Evolutionary conservation across 2,888 invertebrate genomes (phyloP).

Genomic region (Conchocele bisecta): DNA sequence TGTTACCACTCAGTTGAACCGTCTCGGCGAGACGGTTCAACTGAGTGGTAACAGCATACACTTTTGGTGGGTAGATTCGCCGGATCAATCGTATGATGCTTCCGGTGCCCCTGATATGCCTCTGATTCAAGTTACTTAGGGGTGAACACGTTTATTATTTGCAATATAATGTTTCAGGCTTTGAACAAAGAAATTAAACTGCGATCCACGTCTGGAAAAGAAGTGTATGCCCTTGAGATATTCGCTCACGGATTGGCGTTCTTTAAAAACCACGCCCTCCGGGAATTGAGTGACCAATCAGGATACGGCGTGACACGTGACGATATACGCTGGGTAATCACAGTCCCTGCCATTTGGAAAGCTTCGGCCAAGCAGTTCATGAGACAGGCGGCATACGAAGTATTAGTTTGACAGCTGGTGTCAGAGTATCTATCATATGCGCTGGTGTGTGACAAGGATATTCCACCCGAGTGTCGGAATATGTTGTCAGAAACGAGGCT

Average conservation of each 20-base stretch:
- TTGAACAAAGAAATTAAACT: conserved; percentile 83
- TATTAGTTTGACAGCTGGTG: no score
- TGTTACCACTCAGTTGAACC: no score
- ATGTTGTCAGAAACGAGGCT: no score
- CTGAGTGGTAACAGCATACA: no score
- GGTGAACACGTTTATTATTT: not conserved
- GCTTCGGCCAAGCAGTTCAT: conserved; percentile 85
- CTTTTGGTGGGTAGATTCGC: no score
- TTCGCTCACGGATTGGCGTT: conserved; percentile 84
- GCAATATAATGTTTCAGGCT: conserved; percentile 80
- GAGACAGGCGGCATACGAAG: conserved; percentile 85
- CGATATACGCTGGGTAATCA: conserved; percentile 85
- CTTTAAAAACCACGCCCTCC: conserved; percentile 84
- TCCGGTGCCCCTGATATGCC: no score
- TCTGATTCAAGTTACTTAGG: no score
- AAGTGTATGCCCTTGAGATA: conserved; percentile 83
- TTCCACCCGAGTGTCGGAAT: no score
- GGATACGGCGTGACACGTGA: conserved; percentile 82
- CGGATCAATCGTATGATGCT: no score
- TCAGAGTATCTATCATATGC: no score
- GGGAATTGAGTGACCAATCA: conserved; percentile 84
- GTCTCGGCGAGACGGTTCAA: no score
- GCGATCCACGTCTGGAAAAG: conserved; percentile 83
- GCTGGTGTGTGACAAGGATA: no score
- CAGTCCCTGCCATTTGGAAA: conserved; percentile 86